Conservation (phyloP, 2,113 vertebrate species). For the Rattus rattus region DNA sequence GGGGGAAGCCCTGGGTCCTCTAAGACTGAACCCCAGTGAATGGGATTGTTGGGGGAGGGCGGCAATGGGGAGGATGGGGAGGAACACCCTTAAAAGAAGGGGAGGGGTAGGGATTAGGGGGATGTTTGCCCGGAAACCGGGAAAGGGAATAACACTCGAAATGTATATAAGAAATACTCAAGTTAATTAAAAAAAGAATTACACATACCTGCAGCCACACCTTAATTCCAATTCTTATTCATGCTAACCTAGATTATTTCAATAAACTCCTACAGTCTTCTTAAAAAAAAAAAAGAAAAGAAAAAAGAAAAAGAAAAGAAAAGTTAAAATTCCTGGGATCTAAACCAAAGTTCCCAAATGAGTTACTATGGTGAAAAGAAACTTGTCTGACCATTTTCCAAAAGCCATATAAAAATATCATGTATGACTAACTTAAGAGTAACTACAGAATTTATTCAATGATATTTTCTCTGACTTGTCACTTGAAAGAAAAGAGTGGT, state of each 20-base stretch:
- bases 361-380: background rate
- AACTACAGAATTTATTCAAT: conserved; percentile 4
- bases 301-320: no score
- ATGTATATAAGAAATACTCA: no score
- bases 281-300: no score
- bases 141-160: no score
- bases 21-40: no score
- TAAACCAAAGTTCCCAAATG: conserved; percentile 34
- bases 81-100: no score
- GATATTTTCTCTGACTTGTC: conserved; percentile 26
- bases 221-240: background rate
- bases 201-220: background rate
- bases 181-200: no score
- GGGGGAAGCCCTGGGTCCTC: no score
- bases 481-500: background rate
- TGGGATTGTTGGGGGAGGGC: no score
- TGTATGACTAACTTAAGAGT: background rate
- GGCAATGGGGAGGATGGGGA: no score
- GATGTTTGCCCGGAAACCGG: no score
- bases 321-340: background rate
- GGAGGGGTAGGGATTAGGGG: no score
- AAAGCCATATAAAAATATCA: background rate
- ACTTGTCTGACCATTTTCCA: background rate
- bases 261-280: background rate
- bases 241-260: background rate